phyloP scores from a whole-genome alignment of 2,113 vertebrate genomes.

The Monopterus albus region DNA sequence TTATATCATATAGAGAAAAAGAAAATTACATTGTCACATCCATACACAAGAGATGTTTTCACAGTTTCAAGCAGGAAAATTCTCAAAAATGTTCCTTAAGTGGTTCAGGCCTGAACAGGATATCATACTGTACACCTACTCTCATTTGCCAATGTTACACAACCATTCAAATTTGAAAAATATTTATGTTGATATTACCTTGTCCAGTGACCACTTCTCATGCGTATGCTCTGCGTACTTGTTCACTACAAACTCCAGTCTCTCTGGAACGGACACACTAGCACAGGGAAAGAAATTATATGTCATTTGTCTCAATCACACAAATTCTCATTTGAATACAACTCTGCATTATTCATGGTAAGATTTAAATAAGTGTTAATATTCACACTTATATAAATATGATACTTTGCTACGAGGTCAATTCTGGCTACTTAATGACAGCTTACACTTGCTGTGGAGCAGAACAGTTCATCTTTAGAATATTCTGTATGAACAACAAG shows the following conservation, averaged over 20 bases:
- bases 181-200: constrained; percentile 77
- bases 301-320: background rate
- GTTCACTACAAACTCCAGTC: constrained; percentile 92
- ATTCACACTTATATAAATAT: background rate
- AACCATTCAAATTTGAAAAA: background rate
- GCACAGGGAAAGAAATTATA: constrained; percentile 26
- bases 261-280: constrained; percentile 90
- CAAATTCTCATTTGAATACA: background rate
- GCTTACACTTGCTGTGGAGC: background rate
- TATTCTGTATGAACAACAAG: background rate
- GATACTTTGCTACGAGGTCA: background rate
- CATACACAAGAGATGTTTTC: constrained; percentile 37
- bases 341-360: background rate
- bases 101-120: no score
- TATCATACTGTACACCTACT: no score
- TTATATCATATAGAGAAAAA: no score
- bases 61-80: background rate
- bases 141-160: no score
- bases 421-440: background rate
- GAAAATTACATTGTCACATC: no score
- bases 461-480: background rate
- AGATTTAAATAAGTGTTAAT: constrained; percentile 3
- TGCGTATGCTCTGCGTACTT: constrained; percentile 96
- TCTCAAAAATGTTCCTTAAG: no score
- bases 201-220: constrained; percentile 97